phyloP scores from a whole-genome alignment of 2,888 invertebrate genomes.

The Drosophila infuscata region DNA sequence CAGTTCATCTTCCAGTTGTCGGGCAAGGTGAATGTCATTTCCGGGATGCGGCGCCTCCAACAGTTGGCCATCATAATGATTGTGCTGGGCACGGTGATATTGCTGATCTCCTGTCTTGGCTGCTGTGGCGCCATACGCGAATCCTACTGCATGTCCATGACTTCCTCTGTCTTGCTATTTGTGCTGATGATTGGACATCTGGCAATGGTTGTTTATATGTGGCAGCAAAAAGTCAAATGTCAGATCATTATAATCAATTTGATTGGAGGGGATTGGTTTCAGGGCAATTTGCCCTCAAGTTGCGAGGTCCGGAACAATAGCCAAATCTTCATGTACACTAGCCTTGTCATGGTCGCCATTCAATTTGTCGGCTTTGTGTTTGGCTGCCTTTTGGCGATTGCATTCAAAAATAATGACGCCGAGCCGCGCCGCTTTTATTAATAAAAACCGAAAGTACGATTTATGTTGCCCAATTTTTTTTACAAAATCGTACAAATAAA shows the following conservation, averaged over 20 bases:
- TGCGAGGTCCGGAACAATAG: constrained; percentile 83
- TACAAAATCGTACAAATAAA: constrained; percentile 17
- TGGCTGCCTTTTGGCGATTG: constrained; percentile 94
- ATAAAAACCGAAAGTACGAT: constrained; percentile 76
- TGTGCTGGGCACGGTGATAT: constrained; percentile 89
- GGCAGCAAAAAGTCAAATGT: constrained; percentile 88
- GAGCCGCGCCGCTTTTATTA: constrained; percentile 78
- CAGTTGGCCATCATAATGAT: constrained; percentile 89
- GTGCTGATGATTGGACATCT: constrained; percentile 91
- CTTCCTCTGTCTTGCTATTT: constrained; percentile 91
- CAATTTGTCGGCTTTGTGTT: constrained; percentile 93
- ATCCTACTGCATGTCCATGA: constrained; percentile 94
- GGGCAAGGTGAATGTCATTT: too few species aligned
- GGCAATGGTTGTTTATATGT: constrained; percentile 89
- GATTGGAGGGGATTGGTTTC: constrained; percentile 86
- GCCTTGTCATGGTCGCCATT: constrained; percentile 89
- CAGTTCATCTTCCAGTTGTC: too few species aligned
- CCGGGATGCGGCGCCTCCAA: constrained; percentile 86
- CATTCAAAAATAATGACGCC: constrained; percentile 93
- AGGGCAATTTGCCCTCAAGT: constrained; percentile 81
- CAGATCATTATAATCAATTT: constrained; percentile 86
- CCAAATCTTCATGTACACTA: constrained; percentile 88
- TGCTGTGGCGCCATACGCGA: constrained; percentile 96
- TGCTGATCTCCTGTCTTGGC: constrained; percentile 94
- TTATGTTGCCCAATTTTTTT: constrained; percentile 66